These are phyloP conservation scores for Ernsta delagoae DNA, from an alignment of 2,888 invertebrate species.

Conservation along the genomic window DNA sequence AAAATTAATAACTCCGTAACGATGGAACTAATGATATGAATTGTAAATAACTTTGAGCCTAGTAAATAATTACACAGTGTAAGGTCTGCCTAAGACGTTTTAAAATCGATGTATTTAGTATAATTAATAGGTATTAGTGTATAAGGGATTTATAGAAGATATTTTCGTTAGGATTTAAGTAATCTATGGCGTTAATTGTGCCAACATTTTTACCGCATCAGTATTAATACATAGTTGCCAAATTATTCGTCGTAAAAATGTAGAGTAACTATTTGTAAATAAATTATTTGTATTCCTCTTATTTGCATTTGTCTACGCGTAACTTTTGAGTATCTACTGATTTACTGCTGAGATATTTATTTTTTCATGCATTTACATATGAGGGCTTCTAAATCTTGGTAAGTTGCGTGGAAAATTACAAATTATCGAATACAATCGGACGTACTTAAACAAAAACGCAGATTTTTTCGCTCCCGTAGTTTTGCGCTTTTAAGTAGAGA, in stretches of 20 bases:
- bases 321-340: slow-evolving; percentile 50
- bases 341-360: slow-evolving; percentile 68
- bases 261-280: slow-evolving; percentile 66
- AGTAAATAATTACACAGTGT: slow-evolving; percentile 57
- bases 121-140: slow-evolving; percentile 61
- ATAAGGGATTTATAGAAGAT: slow-evolving; percentile 74
- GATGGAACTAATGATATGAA: slow-evolving; percentile 57
- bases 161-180: slow-evolving; percentile 74
- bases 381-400: slow-evolving; percentile 72
- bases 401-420: slow-evolving; percentile 54
- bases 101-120: slow-evolving; percentile 80
- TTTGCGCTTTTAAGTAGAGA: slow-evolving; percentile 14
- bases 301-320: slow-evolving; percentile 51
- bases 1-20: slow-evolving; percentile 60
- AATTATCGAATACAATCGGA: not conserved
- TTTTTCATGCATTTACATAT: slow-evolving; percentile 79
- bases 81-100: slow-evolving; percentile 81
- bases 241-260: slow-evolving; percentile 70
- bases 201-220: slow-evolving; percentile 85
- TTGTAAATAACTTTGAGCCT: slow-evolving; percentile 76
- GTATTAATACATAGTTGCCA: slow-evolving; percentile 83
- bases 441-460: slow-evolving; percentile 19
- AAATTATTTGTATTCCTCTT: slow-evolving; percentile 61
- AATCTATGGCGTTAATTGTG: slow-evolving; percentile 73
- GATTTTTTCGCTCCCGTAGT: slow-evolving; percentile 21